phyloP scores from a whole-genome alignment of 2,797 vertebrate species.

The Oreochromis mossambicus region DNA sequence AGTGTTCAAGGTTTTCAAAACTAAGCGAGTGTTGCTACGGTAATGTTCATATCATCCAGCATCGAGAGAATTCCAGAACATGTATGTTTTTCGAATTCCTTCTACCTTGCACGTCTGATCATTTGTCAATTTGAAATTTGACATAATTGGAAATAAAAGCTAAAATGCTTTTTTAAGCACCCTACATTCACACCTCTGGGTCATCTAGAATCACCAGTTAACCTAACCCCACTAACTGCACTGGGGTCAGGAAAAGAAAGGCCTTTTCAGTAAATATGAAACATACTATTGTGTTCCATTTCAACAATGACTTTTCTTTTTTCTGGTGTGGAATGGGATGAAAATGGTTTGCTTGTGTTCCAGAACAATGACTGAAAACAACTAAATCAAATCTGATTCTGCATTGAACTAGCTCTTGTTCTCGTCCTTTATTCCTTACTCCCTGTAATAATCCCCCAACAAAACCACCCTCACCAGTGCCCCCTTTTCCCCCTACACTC shows the following conservation, averaged over 20 bases:
- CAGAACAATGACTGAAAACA: neutral
- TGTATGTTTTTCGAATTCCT: neutral
- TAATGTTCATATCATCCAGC: neutral
- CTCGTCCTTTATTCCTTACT: neutral
- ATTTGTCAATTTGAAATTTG: neutral
- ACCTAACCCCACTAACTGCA: neutral
- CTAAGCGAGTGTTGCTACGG: neutral
- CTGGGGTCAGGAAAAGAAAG: neutral
- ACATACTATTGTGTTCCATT: neutral
- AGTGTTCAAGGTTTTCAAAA: neutral
- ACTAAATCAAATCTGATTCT: neutral
- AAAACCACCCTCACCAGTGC: neutral
- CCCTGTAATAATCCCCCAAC: neutral
- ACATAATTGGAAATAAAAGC: neutral
- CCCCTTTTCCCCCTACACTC: constrained; percentile 19
- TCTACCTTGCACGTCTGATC: neutral
- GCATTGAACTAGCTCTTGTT: neutral
- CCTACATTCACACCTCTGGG: neutral
- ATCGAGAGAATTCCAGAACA: neutral
- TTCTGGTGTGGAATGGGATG: neutral
- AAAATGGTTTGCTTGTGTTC: neutral
- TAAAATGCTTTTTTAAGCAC: neutral
- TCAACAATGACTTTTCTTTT: neutral
- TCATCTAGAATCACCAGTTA: neutral
- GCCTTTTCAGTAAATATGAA: neutral